Percentiles rank a stretch among this genome's conserved stretches.
phyloP scores from a whole-genome alignment of 1,140 invertebrate genomes.

The Brachionus rotundiformis region DNA sequence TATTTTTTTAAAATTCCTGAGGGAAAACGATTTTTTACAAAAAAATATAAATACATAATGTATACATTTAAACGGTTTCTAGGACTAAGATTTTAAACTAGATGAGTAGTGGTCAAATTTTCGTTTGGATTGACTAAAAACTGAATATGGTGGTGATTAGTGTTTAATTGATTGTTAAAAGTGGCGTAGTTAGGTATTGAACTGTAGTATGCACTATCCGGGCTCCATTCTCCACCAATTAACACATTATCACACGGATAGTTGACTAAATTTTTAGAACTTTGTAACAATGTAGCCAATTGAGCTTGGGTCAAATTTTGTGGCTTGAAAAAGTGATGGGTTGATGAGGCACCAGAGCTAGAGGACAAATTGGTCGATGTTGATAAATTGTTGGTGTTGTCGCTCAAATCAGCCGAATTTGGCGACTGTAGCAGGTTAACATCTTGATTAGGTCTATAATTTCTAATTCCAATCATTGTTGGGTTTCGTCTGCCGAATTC shows the following conservation, averaged over 20 bases:
- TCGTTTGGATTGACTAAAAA: conserved; percentile 12
- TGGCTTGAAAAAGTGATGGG: conserved; percentile 10
- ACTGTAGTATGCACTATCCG: conserved; percentile 45
- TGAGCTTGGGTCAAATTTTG: conserved; percentile 25
- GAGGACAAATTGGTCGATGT: conserved; percentile 42
- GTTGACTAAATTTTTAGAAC: background rate
- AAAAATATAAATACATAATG: background rate
- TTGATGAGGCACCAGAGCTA: background rate
- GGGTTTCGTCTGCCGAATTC: background rate
- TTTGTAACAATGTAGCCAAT: background rate
- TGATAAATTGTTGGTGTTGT: background rate
- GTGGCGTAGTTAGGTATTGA: conserved; percentile 48
- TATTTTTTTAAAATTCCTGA: conserved; percentile 5
- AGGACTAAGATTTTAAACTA: background rate
- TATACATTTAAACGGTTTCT: background rate
- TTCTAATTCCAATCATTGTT: background rate
- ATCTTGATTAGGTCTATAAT: background rate
- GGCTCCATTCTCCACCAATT: conserved; percentile 40
- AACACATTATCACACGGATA: background rate
- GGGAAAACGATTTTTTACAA: background rate
- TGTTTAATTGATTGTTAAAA: background rate
- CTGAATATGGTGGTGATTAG: conserved; percentile 32
- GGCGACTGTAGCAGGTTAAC: conserved; percentile 12
- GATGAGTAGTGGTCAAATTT: conserved; percentile 17
- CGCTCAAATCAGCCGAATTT: background rate